Base-by-base conservation (phyloP, 2,113 vertebrate species). In the Mandrillus leucophaeus region DNA sequence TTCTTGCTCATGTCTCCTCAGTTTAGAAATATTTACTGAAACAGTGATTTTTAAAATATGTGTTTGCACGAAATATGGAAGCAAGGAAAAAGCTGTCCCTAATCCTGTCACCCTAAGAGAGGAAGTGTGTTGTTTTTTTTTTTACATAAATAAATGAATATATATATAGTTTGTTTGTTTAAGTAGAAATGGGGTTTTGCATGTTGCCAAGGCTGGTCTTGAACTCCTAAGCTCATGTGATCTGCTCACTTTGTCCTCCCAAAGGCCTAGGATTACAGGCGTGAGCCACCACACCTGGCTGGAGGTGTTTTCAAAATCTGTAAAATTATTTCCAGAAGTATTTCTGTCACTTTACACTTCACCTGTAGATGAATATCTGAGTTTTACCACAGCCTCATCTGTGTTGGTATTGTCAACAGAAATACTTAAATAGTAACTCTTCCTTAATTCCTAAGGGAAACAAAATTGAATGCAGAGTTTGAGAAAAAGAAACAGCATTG, bases 21-120 rank as follows among this genome's bases (percentile, higher is more conserved):
- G 32, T 88, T 89, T 81, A 92, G 85, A 94, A 90, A 48, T 64
- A 48, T 38, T 61, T 92, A 35, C 2, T 90, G 64, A 93, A 90
- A 75, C 17, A 70, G 68, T 78, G 23, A 25, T 88, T 61, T 91
- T 52, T 7, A 23, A 72, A 90, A 88, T 73, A 88, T 55, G 43
- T 38, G 35, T 96, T 81, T 40, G 14, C 70, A 66, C 48, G 68
- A 57, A 57, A 61, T 5, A 12, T 48, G 70, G 52, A 95, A n/a
- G 3, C 45, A 92, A 92, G 78, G 30, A 38, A 91, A 96, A 96
- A 43, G 4, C 27, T 25, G 3, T 91, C 20, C 61, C 45, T 80
- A 92, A 59, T 92, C 38, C 48, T 92, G 2, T 73, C 72, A 92
- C 8, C 7, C 1, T 93, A 55, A 73, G 6, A 48, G 25, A 73